Percentiles rank a stretch among this genome's conserved stretches.
These are phyloP conservation scores for Drosophila equinoxialis DNA, from an alignment of 1,140 invertebrate species.

Conservation along the genomic window DNA sequence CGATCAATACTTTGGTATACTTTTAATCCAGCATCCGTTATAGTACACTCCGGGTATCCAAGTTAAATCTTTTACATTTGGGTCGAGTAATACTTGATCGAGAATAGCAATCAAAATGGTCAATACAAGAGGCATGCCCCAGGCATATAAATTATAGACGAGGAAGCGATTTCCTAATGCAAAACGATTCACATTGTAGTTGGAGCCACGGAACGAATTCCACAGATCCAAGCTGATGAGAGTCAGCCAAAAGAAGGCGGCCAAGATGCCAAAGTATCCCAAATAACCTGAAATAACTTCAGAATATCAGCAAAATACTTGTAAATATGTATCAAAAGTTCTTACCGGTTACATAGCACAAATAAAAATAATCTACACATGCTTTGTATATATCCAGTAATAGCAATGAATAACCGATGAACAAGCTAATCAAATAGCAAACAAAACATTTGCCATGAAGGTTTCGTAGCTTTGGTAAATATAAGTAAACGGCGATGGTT, in stretches of 20 bases:
- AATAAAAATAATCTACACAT: background rate
- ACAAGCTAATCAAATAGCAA: slow-evolving; percentile 87
- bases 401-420: slow-evolving; percentile 86
- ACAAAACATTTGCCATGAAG: slow-evolving; percentile 89
- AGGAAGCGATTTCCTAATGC: slow-evolving; percentile 83
- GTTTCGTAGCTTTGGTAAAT: slow-evolving; percentile 87
- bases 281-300: slow-evolving; percentile 83
- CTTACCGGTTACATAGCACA: slow-evolving; percentile 23
- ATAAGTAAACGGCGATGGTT: slow-evolving; percentile 88
- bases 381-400: slow-evolving; percentile 79
- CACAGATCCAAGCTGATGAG: slow-evolving; percentile 90
- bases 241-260: slow-evolving; percentile 90
- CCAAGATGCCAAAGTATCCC: slow-evolving; percentile 89
- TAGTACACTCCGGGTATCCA: slow-evolving; percentile 84
- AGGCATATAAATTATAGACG: slow-evolving; percentile 88
- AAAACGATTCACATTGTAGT: slow-evolving; percentile 47
- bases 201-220: slow-evolving; percentile 86
- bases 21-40: slow-evolving; percentile 85
- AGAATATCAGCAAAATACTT: background rate
- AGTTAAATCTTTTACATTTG: background rate
- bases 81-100: slow-evolving; percentile 59
- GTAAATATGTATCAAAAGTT: background rate
- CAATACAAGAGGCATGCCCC: slow-evolving; percentile 85
- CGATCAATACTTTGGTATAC: slow-evolving; percentile 74
- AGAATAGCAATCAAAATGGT: slow-evolving; percentile 78